Conservation (phyloP, 2,888 invertebrate genomes). For the Eupeodes luniger region DNA sequence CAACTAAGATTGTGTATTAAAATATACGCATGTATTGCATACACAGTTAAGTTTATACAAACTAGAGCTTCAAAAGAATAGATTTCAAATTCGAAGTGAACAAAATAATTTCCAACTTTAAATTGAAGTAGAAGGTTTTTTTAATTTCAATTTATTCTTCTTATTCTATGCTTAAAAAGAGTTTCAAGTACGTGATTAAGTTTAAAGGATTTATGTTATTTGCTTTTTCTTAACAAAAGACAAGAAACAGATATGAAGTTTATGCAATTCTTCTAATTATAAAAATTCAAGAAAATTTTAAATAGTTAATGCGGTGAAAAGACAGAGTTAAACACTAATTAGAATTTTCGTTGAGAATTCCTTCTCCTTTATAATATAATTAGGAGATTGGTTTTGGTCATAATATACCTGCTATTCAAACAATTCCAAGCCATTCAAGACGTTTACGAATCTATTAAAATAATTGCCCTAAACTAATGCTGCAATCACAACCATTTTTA, state of each 20-base stretch:
- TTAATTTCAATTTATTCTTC: neutral
- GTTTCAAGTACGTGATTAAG: neutral
- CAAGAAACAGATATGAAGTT: neutral
- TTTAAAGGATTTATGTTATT: neutral
- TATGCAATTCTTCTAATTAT: no score
- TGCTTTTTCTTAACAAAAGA: neutral
- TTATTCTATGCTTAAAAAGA: neutral
- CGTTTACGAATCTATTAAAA: neutral
- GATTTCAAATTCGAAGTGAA: conserved; percentile 36
- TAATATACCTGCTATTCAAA: no score
- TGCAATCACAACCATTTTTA: conserved; percentile 25
- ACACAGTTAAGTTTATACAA: no score
- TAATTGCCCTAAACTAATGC: conserved; percentile 1
- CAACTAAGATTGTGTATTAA: conserved; percentile 21
- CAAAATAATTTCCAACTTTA: conserved; percentile 54
- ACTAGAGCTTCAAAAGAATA: neutral
- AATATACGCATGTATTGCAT: neutral
- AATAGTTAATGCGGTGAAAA: no score
- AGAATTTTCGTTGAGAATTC: no score
- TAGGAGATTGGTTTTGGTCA: no score
- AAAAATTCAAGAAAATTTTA: no score
- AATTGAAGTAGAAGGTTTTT: conserved; percentile 38
- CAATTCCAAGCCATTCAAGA: no score
- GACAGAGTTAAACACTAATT: no score
- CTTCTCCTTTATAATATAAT: no score